Conservation (phyloP, 2,113 vertebrate species). For the Clupea harengus region DNA sequence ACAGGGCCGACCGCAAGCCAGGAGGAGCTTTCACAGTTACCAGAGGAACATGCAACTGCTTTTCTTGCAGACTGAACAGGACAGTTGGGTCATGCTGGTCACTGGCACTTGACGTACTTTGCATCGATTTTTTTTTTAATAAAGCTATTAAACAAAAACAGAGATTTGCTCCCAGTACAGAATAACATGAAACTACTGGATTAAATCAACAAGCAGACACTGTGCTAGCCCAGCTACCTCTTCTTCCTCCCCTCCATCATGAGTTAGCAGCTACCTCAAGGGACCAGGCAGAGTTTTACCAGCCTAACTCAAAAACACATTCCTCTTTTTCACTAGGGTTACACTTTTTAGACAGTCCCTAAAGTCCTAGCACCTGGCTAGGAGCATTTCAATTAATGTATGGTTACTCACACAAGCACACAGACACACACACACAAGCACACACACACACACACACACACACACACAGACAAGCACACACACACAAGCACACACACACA, state of each 20-base stretch:
- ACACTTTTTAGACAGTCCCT: conserved; percentile 1
- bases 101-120: no score
- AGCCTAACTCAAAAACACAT: not conserved
- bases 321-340: not conserved
- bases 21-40: not conserved
- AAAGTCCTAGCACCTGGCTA: not conserved
- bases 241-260: not conserved
- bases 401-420: not conserved
- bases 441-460: not conserved
- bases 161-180: no score
- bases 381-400: conserved; percentile 11
- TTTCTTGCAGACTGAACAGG: not conserved
- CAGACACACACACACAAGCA: not conserved
- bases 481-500: not conserved
- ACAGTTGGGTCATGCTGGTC: no score
- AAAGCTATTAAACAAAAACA: no score
- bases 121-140: no score
- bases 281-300: not conserved
- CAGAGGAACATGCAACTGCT: not conserved
- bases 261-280: not conserved
- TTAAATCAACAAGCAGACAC: no score
- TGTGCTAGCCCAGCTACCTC: not conserved
- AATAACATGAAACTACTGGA: no score
- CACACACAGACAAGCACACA: not conserved
- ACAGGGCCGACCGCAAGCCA: not conserved